Base-by-base conservation (phyloP, 92 coral and sea anemone genomes). In the Meandrina meandrites region DNA sequence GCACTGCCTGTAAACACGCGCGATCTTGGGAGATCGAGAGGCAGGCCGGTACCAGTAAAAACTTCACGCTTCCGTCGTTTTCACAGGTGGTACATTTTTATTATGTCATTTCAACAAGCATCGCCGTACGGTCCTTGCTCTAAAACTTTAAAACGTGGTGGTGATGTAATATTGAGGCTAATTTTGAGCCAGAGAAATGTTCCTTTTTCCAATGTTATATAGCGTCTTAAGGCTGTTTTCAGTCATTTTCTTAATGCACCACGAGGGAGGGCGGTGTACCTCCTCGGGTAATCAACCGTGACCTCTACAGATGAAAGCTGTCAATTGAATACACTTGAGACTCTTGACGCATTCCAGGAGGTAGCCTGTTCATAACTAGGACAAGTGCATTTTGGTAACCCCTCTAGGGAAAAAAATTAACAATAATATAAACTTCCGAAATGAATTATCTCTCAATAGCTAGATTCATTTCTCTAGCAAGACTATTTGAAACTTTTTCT, bases 61-160 rank as follows among this genome's bases (percentile, higher is more conserved):
- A 50, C 19, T 85, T 76, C 64, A 76, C 45, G 88, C 66, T 40
- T 60, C 50, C 47, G 60, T 74, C 76, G 50, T 71, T 82, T 62
- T 16, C 37, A 32, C 90, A 37, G 90, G 90, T 88, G 90, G 80
- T 81, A 22, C 76, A 88, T 88, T 88, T 53, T 80, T 28, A 62
- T 81, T 82, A 81, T 72, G 90, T 88, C 90, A 88, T 81, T 57
- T 27, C 73, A 27, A 74, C 87, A 81, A 82, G 75, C 81, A 35
- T 81, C 72, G 68, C 81, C 80, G 74, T 62, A n/a, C 21, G 35
- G 50, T 34, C 76, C 76, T 77, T 78, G 48, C 22, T 45, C 88
- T 76, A 37, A 60, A 16, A 67, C 53, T 77, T 50, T 27, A 68
- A 64, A 68, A 81, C 28, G 81, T 30, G 83, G 51, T 68, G 50